These are phyloP conservation scores for Temnothorax unifasciatus DNA, from an alignment of 2,888 invertebrate genomes.

Conservation along the genomic window DNA sequence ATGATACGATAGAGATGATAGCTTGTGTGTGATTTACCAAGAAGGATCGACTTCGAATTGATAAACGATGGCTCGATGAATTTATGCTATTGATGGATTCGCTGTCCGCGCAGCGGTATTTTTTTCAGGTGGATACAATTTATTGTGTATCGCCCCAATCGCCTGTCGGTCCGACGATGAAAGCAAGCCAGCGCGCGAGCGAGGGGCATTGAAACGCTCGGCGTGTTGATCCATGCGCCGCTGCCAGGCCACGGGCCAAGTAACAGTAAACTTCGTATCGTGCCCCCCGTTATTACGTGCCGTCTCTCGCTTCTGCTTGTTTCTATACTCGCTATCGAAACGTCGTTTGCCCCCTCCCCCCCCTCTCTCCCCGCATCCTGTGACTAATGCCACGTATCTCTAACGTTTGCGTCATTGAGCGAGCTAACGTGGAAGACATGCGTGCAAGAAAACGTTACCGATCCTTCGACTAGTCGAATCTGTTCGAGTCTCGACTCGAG, in stretches of 20 bases:
- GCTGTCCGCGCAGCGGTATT: not conserved
- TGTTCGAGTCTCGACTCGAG: too few species aligned
- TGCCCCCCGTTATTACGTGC: conserved; percentile 50
- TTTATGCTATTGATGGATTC: not conserved
- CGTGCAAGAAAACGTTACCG: not conserved
- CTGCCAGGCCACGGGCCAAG: conserved; percentile 79
- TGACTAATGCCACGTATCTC: conserved; percentile 21
- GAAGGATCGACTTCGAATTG: not conserved
- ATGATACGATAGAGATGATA: not conserved
- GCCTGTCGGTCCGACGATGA: conserved; percentile 16
- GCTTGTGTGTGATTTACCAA: not conserved
- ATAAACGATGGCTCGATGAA: conserved; percentile 7
- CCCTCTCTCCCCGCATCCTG: not conserved
- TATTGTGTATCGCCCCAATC: conserved; percentile 9
- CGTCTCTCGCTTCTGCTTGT: conserved; percentile 65
- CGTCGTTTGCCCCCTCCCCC: conserved; percentile 38
- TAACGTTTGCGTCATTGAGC: not conserved
- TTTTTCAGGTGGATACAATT: conserved; percentile 8
- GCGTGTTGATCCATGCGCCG: conserved; percentile 56
- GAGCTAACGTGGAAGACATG: not conserved
- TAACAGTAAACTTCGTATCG: conserved; percentile 79
- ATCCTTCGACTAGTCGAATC: not conserved
- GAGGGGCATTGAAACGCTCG: conserved; percentile 56
- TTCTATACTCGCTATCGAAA: conserved; percentile 69
- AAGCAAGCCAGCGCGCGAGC: conserved; percentile 7